phyloP scores from a whole-genome alignment of 2,797 vertebrate genomes.

The Apodemus agrarius region DNA sequence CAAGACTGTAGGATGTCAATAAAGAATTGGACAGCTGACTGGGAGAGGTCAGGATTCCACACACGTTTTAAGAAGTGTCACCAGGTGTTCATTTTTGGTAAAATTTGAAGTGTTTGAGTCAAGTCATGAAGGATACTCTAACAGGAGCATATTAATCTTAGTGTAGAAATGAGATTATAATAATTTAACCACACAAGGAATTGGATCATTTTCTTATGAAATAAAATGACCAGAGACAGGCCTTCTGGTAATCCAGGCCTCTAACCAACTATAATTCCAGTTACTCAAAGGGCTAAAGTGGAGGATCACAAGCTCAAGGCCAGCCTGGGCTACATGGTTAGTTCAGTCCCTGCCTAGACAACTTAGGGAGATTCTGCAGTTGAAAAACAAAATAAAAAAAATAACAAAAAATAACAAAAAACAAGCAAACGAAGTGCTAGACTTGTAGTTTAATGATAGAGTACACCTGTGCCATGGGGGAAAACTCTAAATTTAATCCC shows the following conservation, averaged over 20 bases:
- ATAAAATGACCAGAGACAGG: background rate
- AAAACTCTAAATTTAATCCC: background rate
- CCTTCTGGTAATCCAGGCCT: background rate
- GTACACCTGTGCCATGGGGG: background rate
- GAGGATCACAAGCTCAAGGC: background rate
- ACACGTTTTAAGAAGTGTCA: slow-evolving; percentile 8
- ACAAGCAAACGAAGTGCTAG: background rate
- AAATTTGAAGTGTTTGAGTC: slow-evolving; percentile 14
- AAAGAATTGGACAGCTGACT: background rate
- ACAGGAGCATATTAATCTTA: background rate
- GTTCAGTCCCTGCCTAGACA: background rate
- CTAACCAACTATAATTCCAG: background rate
- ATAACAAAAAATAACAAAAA: too few relatives aligned
- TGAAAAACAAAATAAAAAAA: background rate
- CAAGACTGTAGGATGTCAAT: background rate
- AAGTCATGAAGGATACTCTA: background rate
- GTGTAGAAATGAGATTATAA: background rate
- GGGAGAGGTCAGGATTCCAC: background rate
- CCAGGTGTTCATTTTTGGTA: background rate
- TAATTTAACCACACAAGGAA: background rate
- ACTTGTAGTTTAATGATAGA: background rate
- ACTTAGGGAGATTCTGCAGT: background rate
- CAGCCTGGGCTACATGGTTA: background rate
- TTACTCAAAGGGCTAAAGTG: background rate
- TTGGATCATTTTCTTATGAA: slow-evolving; percentile 23